Base-by-base conservation (phyloP, 2,797 vertebrate genomes). In the Myripristis murdjan region DNA sequence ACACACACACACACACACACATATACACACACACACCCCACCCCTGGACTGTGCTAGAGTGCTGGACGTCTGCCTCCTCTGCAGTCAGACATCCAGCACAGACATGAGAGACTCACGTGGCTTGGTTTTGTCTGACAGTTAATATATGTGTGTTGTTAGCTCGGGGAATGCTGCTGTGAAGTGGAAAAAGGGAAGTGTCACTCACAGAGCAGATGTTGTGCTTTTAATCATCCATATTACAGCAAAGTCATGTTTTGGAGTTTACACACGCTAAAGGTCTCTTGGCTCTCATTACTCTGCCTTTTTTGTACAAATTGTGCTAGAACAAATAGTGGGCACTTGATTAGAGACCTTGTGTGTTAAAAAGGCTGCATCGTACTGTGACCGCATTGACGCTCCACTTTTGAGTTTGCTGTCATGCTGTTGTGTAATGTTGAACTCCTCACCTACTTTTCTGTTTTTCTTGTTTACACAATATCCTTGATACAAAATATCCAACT, bases 141-240 rank as follows among this genome's bases (percentile, higher is more conserved):
- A 53, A 81, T 84, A 89, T 85, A 80, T 66, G 79, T 84, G 80
- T 72, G 71, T 56, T 60, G 66, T 52, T 73, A 15, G 43, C 72
- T 79, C 70, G 57, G 86, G 79, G 87, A 90, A 90, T 89, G 85
- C 73, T 77, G 63, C 60, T 68, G 66, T 49, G 85, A 82, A 72
- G 66, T 61, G 46, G 69, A 65, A 67, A 79, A 78, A 54, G 57
- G 59, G 76, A 73, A 74, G 75, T 65, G 70, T 72, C 54, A 64
- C 51, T 64, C 18, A 15, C 48, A 12, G 66, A 83, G 31, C 83
- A 89, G 85, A 89, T 84, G 83, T 73, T 83, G 1, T 59, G 61
- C 52, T 78, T 81, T 88, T 59, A 69, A 76, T 83, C 81, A 51
- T 83, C 60, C 44, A 47, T 44, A 48, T 73, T 69, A 35, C 53